phyloP scores from a whole-genome alignment of 1,140 invertebrate species.

The Orchestia grillus region DNA sequence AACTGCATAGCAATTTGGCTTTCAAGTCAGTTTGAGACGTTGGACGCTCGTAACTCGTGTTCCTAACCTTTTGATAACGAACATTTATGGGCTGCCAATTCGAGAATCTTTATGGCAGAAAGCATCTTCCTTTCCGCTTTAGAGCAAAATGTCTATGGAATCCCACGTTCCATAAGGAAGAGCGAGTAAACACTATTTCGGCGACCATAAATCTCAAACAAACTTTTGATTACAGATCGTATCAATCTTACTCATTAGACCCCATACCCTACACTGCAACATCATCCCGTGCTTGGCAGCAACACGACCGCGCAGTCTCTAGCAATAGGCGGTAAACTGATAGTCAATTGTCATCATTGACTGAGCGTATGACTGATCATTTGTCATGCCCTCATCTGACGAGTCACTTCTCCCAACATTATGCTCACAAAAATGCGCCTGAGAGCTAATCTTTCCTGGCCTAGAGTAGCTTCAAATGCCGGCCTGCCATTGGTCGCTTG shows the following conservation, averaged over 20 bases:
- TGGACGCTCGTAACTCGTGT: no score
- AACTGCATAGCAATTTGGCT: no score
- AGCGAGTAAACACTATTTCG: background rate
- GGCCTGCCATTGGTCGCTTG: background rate
- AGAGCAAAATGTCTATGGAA: background rate
- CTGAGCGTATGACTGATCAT: background rate
- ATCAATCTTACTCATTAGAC: background rate
- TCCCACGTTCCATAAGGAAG: background rate
- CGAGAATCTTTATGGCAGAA: background rate
- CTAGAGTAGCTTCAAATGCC: background rate
- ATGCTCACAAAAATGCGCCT: background rate
- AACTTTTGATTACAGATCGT: background rate
- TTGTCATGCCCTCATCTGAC: background rate
- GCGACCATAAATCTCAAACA: background rate
- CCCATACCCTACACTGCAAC: background rate
- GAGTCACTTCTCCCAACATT: background rate
- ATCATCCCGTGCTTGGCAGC: background rate
- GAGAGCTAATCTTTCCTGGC: background rate
- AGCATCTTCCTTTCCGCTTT: background rate
- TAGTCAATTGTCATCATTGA: background rate
- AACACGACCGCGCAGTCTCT: background rate
- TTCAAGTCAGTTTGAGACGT: no score
- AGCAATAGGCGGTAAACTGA: background rate
- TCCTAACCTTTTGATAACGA: background rate
- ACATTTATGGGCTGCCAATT: background rate